A percentile compares a stretch with the other conserved stretches of the same genome.
Conservation (phyloP, 2,797 vertebrate species). For the Aldrovandia affinis region DNA sequence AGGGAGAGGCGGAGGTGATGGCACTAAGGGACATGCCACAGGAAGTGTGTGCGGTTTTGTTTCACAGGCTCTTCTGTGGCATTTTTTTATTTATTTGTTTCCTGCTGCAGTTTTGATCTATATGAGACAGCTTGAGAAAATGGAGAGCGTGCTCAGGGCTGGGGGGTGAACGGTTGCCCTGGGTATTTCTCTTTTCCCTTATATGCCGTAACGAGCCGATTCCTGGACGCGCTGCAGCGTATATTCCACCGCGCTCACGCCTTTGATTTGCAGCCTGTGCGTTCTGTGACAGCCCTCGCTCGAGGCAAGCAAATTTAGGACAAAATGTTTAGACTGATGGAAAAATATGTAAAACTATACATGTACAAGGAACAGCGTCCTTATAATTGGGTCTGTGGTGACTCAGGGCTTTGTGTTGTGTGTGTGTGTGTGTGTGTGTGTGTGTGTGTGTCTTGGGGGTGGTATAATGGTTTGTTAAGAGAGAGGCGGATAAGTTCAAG, state of each 20-base stretch:
- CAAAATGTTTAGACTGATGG: constrained; percentile 69
- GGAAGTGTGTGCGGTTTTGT: background rate
- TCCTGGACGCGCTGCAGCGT: constrained; percentile 43
- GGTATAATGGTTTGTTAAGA: constrained; percentile 22
- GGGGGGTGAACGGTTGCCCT: constrained; percentile 35
- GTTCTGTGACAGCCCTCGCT: constrained; percentile 39
- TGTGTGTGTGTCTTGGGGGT: constrained; percentile 24
- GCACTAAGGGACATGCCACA: background rate
- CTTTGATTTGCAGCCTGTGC: constrained; percentile 54
- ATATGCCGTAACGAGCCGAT: constrained; percentile 43
- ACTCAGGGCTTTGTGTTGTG: too few relatives aligned
- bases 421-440: constrained; percentile 39
- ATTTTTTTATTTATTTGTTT: background rate
- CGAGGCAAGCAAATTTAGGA: constrained; percentile 48
- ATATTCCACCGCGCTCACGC: constrained; percentile 34
- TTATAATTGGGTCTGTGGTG: constrained; percentile 56
- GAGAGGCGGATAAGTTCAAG: background rate
- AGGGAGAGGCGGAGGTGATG: background rate
- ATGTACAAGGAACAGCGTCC: constrained; percentile 31
- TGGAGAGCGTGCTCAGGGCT: constrained; percentile 26
- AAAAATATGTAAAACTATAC: background rate
- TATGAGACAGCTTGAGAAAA: background rate
- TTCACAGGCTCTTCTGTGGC: background rate
- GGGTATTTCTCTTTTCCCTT: constrained; percentile 49
- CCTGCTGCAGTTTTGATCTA: background rate